A percentile compares a stretch with the other conserved stretches of the same genome.
Conservation (phyloP, 1,140 invertebrate genomes). For the Maniola jurtina region DNA sequence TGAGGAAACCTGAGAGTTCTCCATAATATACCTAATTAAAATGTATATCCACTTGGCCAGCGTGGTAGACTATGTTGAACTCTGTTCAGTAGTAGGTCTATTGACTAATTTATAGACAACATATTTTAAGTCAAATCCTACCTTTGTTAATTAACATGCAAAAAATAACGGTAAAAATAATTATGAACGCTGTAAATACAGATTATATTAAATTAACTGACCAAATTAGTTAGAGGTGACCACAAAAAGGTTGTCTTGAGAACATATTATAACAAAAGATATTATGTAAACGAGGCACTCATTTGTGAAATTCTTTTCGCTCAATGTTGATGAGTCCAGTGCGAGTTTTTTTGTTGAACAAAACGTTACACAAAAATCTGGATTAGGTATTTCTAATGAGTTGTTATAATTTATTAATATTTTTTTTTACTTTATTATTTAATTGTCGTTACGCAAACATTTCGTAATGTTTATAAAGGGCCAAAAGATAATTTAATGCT, state of each 20-base stretch:
- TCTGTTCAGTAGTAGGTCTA: no score
- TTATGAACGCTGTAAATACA: background rate
- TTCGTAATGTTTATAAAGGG: no score
- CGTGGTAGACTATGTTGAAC: no score
- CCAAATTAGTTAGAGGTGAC: conserved; percentile 14
- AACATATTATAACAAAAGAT: conserved; percentile 21
- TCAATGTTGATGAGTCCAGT: conserved; percentile 24
- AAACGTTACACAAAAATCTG: conserved; percentile 22
- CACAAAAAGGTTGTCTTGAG: conserved; percentile 22
- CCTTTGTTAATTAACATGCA: background rate
- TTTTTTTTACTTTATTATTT: background rate
- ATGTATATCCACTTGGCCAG: no score
- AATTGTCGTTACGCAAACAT: background rate
- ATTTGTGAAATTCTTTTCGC: conserved; percentile 28
- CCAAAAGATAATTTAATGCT: no score
- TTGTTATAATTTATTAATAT: conserved; percentile 12
- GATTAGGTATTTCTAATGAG: conserved; percentile 15
- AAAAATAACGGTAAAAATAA: background rate
- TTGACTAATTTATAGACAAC: background rate
- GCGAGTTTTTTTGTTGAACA: conserved; percentile 1
- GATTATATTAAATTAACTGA: background rate
- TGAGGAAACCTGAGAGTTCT: no score
- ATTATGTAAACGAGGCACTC: conserved; percentile 26
- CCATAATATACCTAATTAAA: no score
- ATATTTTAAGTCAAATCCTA: background rate